Evolutionary conservation across 2,113 vertebrate species (phyloP).

Genomic region (Nansenia antarctica): DNA sequence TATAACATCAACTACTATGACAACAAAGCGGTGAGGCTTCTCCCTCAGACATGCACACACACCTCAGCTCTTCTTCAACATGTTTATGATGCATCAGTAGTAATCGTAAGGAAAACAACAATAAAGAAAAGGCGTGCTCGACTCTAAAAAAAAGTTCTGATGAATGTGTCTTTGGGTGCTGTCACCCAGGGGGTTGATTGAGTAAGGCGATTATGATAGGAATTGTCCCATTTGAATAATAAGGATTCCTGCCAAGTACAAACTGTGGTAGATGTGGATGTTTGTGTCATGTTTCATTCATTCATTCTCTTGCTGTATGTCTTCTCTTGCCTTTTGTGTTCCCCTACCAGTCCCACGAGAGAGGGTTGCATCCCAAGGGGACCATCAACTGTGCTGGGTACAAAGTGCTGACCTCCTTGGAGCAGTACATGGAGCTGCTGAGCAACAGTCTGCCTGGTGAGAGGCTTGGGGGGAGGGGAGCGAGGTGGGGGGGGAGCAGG

Average conservation of each 20-base stretch:
- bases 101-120: no score
- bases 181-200: no score
- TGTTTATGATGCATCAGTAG: no score
- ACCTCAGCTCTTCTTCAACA: not conserved
- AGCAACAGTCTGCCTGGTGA: constrained; percentile 86
- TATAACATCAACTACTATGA: constrained; percentile 86
- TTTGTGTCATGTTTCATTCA: no score
- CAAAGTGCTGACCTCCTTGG: constrained; percentile 87
- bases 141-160: no score
- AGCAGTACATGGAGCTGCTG: constrained; percentile 88
- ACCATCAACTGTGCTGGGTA: constrained; percentile 88
- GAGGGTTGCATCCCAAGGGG: constrained; percentile 79
- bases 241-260: no score
- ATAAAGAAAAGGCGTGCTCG: no score
- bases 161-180: no score
- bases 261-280: not conserved
- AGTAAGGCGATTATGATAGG: no score
- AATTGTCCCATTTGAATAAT: no score
- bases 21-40: constrained; percentile 84
- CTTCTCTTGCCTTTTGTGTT: no score
- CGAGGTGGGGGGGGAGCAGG: not conserved
- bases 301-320: no score
- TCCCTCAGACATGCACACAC: not conserved
- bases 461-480: constrained; percentile 4
- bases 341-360: constrained; percentile 81